Conservation (phyloP, 2,797 vertebrate genomes). For the Pempheris klunzingeri region DNA sequence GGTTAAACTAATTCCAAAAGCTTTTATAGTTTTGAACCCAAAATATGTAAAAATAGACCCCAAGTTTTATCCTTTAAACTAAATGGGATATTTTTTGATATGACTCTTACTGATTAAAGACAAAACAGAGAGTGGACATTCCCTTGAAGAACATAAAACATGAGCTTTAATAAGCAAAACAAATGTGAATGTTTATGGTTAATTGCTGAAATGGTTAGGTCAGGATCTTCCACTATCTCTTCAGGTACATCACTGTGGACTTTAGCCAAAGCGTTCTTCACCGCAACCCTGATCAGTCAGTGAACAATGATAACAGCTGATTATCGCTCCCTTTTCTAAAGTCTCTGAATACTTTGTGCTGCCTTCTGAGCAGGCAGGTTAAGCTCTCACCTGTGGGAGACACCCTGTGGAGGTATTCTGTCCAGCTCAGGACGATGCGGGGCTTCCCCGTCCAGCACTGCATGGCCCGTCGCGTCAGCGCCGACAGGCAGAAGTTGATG, state of each 20-base stretch:
- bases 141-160: not conserved
- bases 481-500: conserved; percentile 90
- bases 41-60: no score
- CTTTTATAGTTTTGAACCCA: no score
- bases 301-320: conserved; percentile 32
- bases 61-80: no score
- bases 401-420: conserved; percentile 88
- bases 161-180: not conserved
- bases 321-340: not conserved
- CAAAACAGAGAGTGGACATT: not conserved
- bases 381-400: conserved; percentile 89
- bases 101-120: not conserved
- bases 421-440: conserved; percentile 88
- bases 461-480: conserved; percentile 82
- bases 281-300: not conserved
- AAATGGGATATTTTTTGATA: not conserved
- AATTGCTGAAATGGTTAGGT: not conserved
- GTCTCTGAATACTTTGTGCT: not conserved
- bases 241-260: conserved; percentile 35
- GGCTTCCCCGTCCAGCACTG: conserved; percentile 87
- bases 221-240: not conserved
- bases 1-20: no score
- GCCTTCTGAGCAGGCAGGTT: not conserved
- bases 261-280: conserved; percentile 41
- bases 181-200: not conserved